Conservation (phyloP, 53 echinoderm and acorn worm species). For the Echinometra lucunter region DNA sequence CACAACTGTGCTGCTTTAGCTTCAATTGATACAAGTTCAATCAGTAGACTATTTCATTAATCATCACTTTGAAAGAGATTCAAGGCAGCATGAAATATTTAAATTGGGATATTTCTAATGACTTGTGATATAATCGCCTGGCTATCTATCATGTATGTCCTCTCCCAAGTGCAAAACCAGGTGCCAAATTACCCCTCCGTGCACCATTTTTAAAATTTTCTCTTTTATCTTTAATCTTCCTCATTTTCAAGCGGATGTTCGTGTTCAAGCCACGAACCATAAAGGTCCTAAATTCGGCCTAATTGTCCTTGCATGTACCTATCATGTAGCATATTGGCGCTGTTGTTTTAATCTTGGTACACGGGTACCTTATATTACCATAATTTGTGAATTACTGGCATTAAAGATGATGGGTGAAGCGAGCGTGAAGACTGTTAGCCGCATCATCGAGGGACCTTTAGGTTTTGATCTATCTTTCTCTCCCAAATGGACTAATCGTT, state of each 20-base stretch:
- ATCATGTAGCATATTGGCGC: neutral
- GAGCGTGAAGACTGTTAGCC: conserved; percentile 36
- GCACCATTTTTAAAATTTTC: neutral
- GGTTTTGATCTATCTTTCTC: conserved; percentile 39
- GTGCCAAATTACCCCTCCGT: neutral
- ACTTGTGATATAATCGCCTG: neutral
- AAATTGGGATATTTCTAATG: neutral
- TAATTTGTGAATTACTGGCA: conserved; percentile 40
- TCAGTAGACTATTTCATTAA: conserved; percentile 10
- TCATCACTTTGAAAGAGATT: conserved; percentile 13
- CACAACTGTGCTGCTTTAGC: neutral
- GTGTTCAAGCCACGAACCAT: neutral
- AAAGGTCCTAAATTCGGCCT: conserved; percentile 3
- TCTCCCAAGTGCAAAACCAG: neutral
- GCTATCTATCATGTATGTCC: neutral
- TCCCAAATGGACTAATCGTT: neutral
- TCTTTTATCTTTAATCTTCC: neutral
- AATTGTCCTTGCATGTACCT: neutral
- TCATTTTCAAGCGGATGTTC: neutral
- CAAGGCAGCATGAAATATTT: neutral
- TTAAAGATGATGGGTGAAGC: conserved; percentile 43
- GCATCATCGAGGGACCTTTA: neutral
- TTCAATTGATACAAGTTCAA: neutral
- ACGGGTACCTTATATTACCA: conserved; percentile 19
- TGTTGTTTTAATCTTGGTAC: too few relatives aligned